phyloP scores from a whole-genome alignment of 2,888 invertebrate genomes.

The Electrophaes corylata region DNA sequence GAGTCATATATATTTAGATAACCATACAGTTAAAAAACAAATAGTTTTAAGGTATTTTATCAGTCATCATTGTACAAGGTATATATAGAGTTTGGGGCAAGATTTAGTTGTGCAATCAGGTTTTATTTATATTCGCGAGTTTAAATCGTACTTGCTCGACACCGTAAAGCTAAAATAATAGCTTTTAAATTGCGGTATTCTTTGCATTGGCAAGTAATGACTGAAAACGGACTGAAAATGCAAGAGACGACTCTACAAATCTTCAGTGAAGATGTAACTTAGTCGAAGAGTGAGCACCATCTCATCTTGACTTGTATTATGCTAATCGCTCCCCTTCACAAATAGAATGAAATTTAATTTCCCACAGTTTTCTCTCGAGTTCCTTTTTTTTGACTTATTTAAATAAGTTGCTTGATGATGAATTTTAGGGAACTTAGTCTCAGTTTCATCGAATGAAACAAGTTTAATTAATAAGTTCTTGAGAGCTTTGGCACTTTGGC shows the following conservation, averaged over 20 bases:
- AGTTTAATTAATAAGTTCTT: slow-evolving; percentile 77
- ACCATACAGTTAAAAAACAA: too few species aligned
- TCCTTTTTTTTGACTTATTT: slow-evolving; percentile 71
- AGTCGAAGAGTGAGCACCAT: slow-evolving; percentile 39
- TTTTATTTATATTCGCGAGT: too few species aligned
- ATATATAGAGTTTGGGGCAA: too few species aligned
- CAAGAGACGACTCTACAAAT: slow-evolving; percentile 22
- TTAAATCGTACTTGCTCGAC: too few species aligned
- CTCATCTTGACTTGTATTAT: slow-evolving; percentile 75
- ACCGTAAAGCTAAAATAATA: too few species aligned
- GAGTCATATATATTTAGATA: too few species aligned
- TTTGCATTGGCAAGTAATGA: slow-evolving; percentile 2
- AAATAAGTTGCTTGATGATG: slow-evolving; percentile 66
- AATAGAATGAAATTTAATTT: slow-evolving; percentile 77
- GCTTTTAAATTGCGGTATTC: background rate
- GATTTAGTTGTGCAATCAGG: too few species aligned
- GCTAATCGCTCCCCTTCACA: slow-evolving; percentile 68
- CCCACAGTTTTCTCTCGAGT: slow-evolving; percentile 64
- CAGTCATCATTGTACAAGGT: too few species aligned
- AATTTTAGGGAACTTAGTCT: slow-evolving; percentile 75
- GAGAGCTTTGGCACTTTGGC: slow-evolving; percentile 33
- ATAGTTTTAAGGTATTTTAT: too few species aligned
- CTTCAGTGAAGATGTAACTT: slow-evolving; percentile 30
- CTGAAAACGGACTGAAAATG: slow-evolving; percentile 23
- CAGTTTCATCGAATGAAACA: slow-evolving; percentile 75